Percentiles rank a stretch among this genome's conserved stretches.
Evolutionary conservation across 1,140 invertebrate species (phyloP).

Genomic region (Portunus trituberculatus): DNA sequence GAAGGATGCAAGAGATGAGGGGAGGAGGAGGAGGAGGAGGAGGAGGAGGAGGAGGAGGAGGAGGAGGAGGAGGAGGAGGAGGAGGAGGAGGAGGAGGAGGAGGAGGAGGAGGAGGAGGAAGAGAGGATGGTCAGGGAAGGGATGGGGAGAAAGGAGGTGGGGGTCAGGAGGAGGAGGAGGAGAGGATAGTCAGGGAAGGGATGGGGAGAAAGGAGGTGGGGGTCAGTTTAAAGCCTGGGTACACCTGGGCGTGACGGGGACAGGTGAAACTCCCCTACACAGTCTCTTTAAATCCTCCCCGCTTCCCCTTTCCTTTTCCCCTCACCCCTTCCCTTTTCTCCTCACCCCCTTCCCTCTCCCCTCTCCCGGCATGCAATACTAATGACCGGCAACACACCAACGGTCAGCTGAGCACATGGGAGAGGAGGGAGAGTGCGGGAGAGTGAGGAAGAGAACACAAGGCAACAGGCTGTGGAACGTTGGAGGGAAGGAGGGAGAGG

Average conservation of each 20-base stretch:
- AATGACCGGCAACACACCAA: background rate
- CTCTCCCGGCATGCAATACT: background rate
- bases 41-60: slow-evolving; percentile 23
- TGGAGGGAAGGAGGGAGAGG: too few relatives aligned
- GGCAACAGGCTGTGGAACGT: background rate
- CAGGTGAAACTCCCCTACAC: background rate
- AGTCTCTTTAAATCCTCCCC: background rate
- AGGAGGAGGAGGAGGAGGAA: slow-evolving; percentile 25
- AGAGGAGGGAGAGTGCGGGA: background rate
- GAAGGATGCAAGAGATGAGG: too few relatives aligned
- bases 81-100: background rate
- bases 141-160: background rate
- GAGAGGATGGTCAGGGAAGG: background rate
- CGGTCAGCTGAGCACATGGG: background rate
- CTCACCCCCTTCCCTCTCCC: background rate
- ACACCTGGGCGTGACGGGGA: background rate
- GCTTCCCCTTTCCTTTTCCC: background rate
- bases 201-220: background rate
- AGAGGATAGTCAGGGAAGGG: background rate
- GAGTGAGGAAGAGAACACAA: background rate
- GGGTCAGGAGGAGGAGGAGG: background rate
- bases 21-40: slow-evolving; percentile 36
- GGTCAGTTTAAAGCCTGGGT: background rate
- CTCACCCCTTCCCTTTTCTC: background rate
- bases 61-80: background rate